Base-by-base conservation (phyloP, 2,113 vertebrate genomes). In the Pygoscelis adeliae region DNA sequence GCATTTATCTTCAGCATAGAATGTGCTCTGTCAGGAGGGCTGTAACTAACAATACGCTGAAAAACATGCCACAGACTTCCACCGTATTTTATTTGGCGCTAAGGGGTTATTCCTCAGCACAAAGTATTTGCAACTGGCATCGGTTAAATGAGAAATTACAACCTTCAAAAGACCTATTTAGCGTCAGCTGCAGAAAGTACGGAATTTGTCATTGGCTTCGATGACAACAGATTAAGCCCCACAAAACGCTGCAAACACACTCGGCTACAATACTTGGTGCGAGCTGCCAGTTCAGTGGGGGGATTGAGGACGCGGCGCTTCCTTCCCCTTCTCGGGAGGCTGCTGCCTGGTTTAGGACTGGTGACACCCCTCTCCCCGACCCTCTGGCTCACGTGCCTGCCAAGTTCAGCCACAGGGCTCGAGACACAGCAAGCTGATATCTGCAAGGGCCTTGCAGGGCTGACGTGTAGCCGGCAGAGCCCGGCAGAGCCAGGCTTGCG, bases 81-180 rank as follows among this genome's bases (percentile, higher is more conserved):
- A 96, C 97, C 96, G 97, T 98, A 83, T 98, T 98, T 98, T 98
- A 97, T 96, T 98, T 98, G 98, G 98, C 98, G 70, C 73, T 16
- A 87, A 93, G 93, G 87, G 95, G 97, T 97, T 98, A 98, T 97
- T 98, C 97, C 98, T 98, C 97, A 94, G 97, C 97, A 97, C 97
- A 97, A 98, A 98, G 97, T 95, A 98, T 97, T 98, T 47, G 44
- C 97, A 97, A 98, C 97, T 98, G 97, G 98, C 98, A 98, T 94
- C 12, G 3, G 79, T 98, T 98, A 98, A 97, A 97, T 83, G 36
- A 98, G 97, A 98, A 98, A 98, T 98, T 97, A 97, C 97, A 97
- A 93, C 97, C 90, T 98, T 98, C 97, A 97, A 98, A 98, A 97
- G 98, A 49, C 80, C 97, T 88, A 97, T 97, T 98, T 97, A 98